Conservation (phyloP, 1,140 invertebrate species). For the Drosophila baimaii region DNA sequence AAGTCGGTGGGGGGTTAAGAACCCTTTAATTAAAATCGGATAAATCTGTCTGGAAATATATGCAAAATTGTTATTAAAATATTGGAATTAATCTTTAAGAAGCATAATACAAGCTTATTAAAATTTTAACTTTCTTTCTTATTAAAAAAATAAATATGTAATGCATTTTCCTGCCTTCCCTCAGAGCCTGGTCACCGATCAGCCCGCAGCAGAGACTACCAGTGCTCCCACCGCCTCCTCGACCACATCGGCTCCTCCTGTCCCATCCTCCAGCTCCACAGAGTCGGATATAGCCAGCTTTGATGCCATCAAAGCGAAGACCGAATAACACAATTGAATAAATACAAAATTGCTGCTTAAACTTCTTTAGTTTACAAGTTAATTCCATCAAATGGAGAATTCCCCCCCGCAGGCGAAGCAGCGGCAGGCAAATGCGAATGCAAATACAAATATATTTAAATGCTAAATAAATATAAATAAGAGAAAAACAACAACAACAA, state of each 20-base stretch:
- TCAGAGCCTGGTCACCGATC: conserved; percentile 56
- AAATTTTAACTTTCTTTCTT: not conserved
- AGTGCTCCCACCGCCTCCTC: conserved; percentile 16
- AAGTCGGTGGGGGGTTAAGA: conserved; percentile 8
- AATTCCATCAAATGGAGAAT: conserved; percentile 30
- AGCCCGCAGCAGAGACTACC: conserved; percentile 4
- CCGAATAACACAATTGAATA: conserved; percentile 57
- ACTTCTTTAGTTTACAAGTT: conserved; percentile 48
- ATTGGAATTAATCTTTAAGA: not conserved
- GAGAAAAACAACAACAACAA: not conserved
- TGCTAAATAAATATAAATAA: conserved; percentile 14
- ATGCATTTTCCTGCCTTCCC: not conserved
- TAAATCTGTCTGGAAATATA: not conserved
- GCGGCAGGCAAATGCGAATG: not conserved
- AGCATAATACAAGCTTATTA: not conserved
- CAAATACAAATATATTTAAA: conserved; percentile 26
- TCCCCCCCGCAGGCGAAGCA: not conserved
- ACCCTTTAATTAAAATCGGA: not conserved
- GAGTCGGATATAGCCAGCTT: conserved; percentile 76
- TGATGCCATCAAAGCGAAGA: conserved; percentile 60
- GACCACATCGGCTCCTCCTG: conserved; percentile 4
- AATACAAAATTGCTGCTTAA: conserved; percentile 28
- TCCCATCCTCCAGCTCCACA: conserved; percentile 30
- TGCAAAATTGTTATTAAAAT: not conserved
- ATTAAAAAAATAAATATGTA: not conserved